Evolutionary conservation across 2,797 vertebrate species (phyloP).

Genomic region (Alcedo atthis): DNA sequence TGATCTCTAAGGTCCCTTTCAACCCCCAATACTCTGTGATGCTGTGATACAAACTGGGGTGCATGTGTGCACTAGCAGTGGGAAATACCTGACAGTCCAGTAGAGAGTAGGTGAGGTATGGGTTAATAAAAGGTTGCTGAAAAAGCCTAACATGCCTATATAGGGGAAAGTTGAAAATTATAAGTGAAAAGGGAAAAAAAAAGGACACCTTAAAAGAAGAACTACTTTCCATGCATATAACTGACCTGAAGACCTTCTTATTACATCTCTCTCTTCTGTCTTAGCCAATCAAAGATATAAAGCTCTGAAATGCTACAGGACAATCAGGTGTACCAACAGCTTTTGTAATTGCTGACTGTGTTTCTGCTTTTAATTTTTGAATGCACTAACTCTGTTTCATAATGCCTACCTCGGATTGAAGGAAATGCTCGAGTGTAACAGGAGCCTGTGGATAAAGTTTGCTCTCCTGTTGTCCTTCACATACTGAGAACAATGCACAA

Average conservation of each 20-base stretch:
- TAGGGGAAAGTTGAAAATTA: neutral
- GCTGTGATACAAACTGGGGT: neutral
- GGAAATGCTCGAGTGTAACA: constrained; percentile 48
- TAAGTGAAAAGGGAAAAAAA: neutral
- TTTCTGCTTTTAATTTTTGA: constrained; percentile 56
- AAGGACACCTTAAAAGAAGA: neutral
- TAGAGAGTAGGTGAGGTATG: neutral
- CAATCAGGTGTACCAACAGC: neutral
- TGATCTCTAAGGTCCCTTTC: too few relatives aligned
- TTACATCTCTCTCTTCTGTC: neutral
- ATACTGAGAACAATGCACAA: constrained; percentile 59
- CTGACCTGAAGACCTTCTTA: neutral
- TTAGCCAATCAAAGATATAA: neutral
- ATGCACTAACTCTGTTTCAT: neutral
- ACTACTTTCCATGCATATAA: neutral
- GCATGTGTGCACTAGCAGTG: neutral
- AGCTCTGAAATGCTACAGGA: neutral
- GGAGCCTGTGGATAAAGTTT: constrained; percentile 70
- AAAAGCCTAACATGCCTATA: neutral
- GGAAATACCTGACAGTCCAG: neutral
- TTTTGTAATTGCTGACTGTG: neutral
- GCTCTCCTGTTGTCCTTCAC: constrained; percentile 46
- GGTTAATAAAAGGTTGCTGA: neutral
- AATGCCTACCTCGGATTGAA: constrained; percentile 22
- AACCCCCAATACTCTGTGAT: too few relatives aligned